Evolutionary conservation across 2,888 invertebrate genomes (phyloP).

Genomic region (Caradrina clavipalpis): DNA sequence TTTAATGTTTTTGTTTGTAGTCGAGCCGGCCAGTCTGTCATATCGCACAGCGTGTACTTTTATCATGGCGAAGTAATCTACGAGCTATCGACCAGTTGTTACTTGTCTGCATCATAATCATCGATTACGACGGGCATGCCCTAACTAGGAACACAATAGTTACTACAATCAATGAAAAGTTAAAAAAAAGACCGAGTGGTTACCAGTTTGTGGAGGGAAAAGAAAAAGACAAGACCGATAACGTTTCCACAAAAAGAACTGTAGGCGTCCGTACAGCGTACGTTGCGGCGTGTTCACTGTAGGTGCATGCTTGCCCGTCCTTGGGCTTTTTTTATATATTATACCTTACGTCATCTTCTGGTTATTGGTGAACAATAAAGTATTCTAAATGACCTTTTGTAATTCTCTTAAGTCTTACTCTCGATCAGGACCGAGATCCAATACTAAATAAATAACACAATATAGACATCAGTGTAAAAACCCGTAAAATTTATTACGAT

Average conservation of each 20-base stretch:
- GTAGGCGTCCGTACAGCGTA: neutral
- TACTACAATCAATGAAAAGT: conserved; percentile 12
- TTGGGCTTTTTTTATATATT: neutral
- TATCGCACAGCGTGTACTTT: conserved; percentile 24
- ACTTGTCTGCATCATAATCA: conserved; percentile 38
- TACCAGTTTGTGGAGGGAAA: neutral
- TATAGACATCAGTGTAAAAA: neutral
- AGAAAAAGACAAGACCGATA: conserved; percentile 2
- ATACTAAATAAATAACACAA: neutral
- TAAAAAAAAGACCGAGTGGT: conserved; percentile 14
- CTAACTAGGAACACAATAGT: conserved; percentile 3
- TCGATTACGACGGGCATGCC: conserved; percentile 26
- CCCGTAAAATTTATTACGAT: neutral
- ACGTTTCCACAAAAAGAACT: conserved; percentile 9
- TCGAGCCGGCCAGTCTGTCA: conserved; percentile 21
- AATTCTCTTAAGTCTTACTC: too few species aligned
- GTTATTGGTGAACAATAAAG: neutral
- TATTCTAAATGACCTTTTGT: neutral
- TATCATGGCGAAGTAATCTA: conserved; percentile 48
- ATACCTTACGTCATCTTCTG: neutral
- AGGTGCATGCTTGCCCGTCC: neutral
- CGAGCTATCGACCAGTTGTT: conserved; percentile 18
- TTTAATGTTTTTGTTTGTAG: conserved; percentile 34
- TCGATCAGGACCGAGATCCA: too few species aligned
- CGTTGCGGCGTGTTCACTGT: conserved; percentile 2